Percentiles rank a stretch among this genome's conserved stretches.
Evolutionary conservation across 2,888 invertebrate species (phyloP).

Genomic region (Dastarcus helophoroides): DNA sequence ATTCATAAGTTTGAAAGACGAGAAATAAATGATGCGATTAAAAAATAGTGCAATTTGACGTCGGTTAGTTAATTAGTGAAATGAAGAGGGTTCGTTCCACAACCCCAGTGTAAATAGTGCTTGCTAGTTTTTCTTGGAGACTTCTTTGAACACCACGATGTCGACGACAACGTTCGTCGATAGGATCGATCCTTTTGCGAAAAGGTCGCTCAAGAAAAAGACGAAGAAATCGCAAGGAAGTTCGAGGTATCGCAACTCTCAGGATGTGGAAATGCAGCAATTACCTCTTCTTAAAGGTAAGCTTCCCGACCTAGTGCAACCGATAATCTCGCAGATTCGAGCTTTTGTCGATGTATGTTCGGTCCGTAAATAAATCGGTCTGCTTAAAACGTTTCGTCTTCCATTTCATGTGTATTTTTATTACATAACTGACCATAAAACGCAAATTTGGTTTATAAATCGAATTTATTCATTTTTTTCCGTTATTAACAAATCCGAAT

Average conservation of each 20-base stretch:
- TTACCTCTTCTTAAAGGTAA: slow-evolving; percentile 95
- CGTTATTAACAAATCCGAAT: too few species aligned
- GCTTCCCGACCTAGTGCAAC: slow-evolving; percentile 18
- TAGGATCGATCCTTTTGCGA: slow-evolving; percentile 98
- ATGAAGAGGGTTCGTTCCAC: slow-evolving; percentile 29
- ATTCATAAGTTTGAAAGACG: slow-evolving; percentile 29
- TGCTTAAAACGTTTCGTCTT: too few species aligned
- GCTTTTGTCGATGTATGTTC: too few species aligned
- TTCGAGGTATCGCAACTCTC: slow-evolving; percentile 95
- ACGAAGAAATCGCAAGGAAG: slow-evolving; percentile 98
- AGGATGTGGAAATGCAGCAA: slow-evolving; percentile 93
- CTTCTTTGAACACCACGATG: slow-evolving; percentile 42
- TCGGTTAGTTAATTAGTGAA: slow-evolving; percentile 27
- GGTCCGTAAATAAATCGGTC: too few species aligned
- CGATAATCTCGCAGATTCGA: too few species aligned
- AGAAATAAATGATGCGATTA: slow-evolving; percentile 28
- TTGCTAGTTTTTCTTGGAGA: slow-evolving; percentile 17
- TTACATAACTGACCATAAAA: too few species aligned
- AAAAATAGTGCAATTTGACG: slow-evolving; percentile 30
- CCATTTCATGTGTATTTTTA: too few species aligned
- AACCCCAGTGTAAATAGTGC: slow-evolving; percentile 25
- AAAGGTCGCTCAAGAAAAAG: slow-evolving; percentile 95
- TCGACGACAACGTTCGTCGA: slow-evolving; percentile 92
- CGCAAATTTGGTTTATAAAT: too few species aligned
- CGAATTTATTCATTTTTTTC: too few species aligned